Evolutionary conservation across 2,113 vertebrate genomes (phyloP), one percentile per base, ranked within the genome.

Genomic region (Corythornis vintsioides): DNA sequence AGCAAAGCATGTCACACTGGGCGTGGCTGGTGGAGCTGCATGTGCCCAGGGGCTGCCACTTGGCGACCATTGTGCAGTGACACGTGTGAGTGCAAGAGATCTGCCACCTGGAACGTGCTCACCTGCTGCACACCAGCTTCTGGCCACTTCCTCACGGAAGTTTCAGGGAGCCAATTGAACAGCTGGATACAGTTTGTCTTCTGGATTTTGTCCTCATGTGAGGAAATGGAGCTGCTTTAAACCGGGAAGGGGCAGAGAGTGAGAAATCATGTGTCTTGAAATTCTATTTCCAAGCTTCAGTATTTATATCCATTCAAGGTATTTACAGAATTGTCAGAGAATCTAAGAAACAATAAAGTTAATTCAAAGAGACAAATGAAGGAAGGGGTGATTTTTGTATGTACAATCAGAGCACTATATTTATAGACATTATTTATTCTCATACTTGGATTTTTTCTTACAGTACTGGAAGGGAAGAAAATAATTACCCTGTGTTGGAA

Each of bases 391-490:
- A 84, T 63, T 96, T 96, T 96, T 93, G 42, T 96, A 94, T 5
- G 3, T 77, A 67, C 35, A 79, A 71, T 74, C 50, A 91, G 91
- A 94, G 72, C 70, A 55, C 45, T 96, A 81, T 89, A 89, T 95
- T 94, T 94, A 89, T 91, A 93, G 65, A 93, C 48, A 83, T 90
- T 83, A 93, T 90, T 94, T 97, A 88, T 96, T 97, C 93, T 95
- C 92, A 93, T 95, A 89, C 72, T 90, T 92, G 70, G 92, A 88
- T 94, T 93, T 96, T 91, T 93, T 90, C 35, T 83, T 92, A 73
- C n/a, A 45, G 48, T 92, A 96, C 75, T 83, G 75, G 80, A 97
- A 94, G 86, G 43, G 60, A 80, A 96, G 67, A 93, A 83, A 96
- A 94, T 86, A 93, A 94, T 94, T 93, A 85, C 18, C 48, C 65